Evolutionary conservation across 2,113 vertebrate species (phyloP).

Genomic region (Todiramphus saurophagus): DNA sequence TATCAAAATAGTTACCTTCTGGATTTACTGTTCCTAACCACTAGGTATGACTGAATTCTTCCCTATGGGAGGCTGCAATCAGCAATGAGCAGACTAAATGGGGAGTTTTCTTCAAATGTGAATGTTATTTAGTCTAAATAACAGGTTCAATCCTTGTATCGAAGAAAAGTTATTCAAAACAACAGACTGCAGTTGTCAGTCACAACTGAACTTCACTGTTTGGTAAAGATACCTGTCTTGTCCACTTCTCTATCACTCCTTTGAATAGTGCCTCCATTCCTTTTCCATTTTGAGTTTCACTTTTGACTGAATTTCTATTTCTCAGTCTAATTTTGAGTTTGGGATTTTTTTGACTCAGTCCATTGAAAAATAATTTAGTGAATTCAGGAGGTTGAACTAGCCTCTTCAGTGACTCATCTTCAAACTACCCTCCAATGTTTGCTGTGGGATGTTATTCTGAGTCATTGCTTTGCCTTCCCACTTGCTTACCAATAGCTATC

Average conservation of each 20-base stretch:
- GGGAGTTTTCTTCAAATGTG: neutral
- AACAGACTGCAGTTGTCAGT: neutral
- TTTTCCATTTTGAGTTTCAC: neutral
- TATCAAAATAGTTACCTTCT: neutral
- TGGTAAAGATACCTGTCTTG: rapidly evolving
- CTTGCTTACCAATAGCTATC: slow-evolving; percentile 4
- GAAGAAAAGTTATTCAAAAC: neutral
- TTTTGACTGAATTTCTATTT: neutral
- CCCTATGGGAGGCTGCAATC: neutral
- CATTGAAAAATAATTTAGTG: neutral
- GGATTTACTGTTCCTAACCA: neutral
- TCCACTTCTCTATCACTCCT: neutral
- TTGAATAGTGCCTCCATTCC: neutral
- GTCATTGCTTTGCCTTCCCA: slow-evolving; percentile 12
- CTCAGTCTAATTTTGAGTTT: neutral
- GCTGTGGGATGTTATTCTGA: slow-evolving; percentile 21
- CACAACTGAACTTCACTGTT: neutral
- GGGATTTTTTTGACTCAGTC: neutral
- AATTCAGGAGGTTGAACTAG: neutral
- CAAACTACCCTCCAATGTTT: neutral
- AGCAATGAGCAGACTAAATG: neutral
- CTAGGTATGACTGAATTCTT: neutral
- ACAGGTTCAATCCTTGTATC: neutral
- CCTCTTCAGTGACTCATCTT: slow-evolving; percentile 28
- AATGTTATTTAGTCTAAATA: neutral